phyloP scores from a whole-genome alignment of 2,797 vertebrate genomes.

The Lagocephalus sceleratus region DNA sequence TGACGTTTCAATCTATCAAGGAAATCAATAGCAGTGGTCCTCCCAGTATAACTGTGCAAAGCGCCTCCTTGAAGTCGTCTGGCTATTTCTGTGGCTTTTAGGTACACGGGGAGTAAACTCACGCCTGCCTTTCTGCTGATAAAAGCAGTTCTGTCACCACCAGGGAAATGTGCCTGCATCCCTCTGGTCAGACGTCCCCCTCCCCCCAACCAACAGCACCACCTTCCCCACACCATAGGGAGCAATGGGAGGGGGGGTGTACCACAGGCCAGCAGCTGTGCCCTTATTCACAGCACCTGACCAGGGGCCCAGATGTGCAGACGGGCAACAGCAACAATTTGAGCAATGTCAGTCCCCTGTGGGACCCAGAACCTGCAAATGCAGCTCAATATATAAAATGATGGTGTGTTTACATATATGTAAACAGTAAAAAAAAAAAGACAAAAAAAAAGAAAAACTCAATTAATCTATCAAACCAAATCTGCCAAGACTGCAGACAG shows the following conservation, averaged over 20 bases:
- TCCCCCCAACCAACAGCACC: background rate
- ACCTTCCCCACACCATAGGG: conserved; percentile 37
- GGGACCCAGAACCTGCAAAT: conserved; percentile 72
- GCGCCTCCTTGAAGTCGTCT: conserved; percentile 28
- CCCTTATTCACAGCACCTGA: conserved; percentile 75
- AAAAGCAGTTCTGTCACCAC: conserved; percentile 64
- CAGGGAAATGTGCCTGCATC: conserved; percentile 64
- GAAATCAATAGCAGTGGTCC: conserved; percentile 60
- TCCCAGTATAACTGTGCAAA: conserved; percentile 50
- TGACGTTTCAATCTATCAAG: conserved; percentile 70
- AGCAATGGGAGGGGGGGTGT: conserved; percentile 18
- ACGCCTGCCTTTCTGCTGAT: conserved; percentile 67
- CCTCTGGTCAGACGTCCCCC: conserved; percentile 57
- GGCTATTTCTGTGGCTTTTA: conserved; percentile 54
- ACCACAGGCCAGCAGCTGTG: conserved; percentile 70
- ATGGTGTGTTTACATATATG: conserved; percentile 65
- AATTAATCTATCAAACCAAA: conserved; percentile 59
- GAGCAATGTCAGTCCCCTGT: conserved; percentile 68
- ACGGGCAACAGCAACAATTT: conserved; percentile 67
- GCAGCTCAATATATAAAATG: conserved; percentile 57
- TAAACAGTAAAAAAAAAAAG: conserved; percentile 58
- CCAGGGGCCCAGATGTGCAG: conserved; percentile 73
- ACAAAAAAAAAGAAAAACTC: conserved; percentile 21
- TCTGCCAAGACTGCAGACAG: conserved; percentile 31
- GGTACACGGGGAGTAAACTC: conserved; percentile 53